Evolutionary conservation across 2,113 vertebrate species (phyloP).

Genomic region (Suricata suricatta): DNA sequence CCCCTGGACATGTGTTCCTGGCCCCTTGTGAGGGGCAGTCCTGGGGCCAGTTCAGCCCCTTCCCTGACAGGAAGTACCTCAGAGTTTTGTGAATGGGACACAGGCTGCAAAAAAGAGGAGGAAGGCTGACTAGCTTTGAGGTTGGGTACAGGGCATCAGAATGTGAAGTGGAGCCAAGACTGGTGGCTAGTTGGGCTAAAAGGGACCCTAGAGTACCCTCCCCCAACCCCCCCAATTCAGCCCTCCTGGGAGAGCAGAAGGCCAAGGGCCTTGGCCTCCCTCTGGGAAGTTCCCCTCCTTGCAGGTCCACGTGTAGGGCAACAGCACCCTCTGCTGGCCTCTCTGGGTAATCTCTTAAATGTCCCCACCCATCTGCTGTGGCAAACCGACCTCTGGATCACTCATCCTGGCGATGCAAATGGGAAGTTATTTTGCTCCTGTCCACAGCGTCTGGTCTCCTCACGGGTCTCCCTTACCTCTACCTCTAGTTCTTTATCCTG

Average conservation of each 20-base stretch:
- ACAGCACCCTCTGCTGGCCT: slow-evolving; percentile 60
- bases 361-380: fast-evolving
- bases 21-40: background rate
- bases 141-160: background rate
- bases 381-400: background rate
- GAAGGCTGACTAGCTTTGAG: background rate
- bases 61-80: background rate
- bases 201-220: background rate
- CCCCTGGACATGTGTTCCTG: background rate
- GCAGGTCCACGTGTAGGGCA: background rate
- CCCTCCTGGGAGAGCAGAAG: background rate
- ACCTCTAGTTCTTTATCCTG: background rate
- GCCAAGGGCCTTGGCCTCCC: too few species aligned
- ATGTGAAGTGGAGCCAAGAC: background rate
- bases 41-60: background rate
- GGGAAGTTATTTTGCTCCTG: background rate
- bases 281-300: background rate
- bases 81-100: background rate
- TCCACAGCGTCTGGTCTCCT: background rate
- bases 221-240: too few species aligned
- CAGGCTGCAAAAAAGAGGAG: background rate
- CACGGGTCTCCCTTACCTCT: background rate
- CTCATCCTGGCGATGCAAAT: background rate
- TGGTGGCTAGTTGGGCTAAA: background rate
- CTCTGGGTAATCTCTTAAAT: too few species aligned